Percentiles rank a stretch among this genome's conserved stretches.
Evolutionary conservation across 92 coral and sea anemone genomes (phyloP).

Genomic region (Parazoanthus darwini): DNA sequence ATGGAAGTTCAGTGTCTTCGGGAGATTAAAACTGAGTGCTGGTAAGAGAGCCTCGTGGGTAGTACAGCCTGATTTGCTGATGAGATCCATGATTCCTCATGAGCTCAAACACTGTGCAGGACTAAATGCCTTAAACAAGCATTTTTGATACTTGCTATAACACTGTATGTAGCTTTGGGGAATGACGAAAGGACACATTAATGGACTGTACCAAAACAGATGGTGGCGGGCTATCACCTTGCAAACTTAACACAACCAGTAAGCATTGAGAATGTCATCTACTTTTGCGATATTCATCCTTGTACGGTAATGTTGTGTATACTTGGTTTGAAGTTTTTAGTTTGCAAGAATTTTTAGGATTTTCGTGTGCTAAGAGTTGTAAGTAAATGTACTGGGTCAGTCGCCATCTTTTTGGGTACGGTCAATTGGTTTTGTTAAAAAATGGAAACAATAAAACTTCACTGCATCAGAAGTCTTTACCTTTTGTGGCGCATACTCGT

Average conservation of each 20-base stretch:
- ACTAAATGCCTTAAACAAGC: neutral
- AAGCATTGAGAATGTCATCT: no score
- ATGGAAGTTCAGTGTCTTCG: neutral
- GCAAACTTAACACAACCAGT: no score
- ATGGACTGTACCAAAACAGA: no score
- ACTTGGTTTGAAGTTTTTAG: no score
- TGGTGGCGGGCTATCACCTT: no score
- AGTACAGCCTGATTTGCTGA: constrained; percentile 21
- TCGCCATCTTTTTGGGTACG: no score
- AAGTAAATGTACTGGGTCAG: no score
- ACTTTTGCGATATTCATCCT: no score
- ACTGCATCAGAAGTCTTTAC: neutral
- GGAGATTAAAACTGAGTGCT: neutral
- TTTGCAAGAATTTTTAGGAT: no score
- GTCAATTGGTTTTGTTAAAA: neutral
- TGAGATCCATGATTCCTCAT: neutral
- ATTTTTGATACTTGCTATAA: neutral
- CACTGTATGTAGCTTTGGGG: neutral
- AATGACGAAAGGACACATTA: neutral
- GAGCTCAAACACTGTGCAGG: constrained; percentile 19
- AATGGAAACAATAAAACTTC: neutral
- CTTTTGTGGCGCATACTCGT: neutral
- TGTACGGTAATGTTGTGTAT: no score
- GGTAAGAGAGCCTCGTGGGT: neutral
- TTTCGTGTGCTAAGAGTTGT: no score